Evolutionary conservation across 92 coral and sea anemone genomes (phyloP), one percentile per base, ranked within the genome.

Genomic region (Zoanthus sansibaricus): DNA sequence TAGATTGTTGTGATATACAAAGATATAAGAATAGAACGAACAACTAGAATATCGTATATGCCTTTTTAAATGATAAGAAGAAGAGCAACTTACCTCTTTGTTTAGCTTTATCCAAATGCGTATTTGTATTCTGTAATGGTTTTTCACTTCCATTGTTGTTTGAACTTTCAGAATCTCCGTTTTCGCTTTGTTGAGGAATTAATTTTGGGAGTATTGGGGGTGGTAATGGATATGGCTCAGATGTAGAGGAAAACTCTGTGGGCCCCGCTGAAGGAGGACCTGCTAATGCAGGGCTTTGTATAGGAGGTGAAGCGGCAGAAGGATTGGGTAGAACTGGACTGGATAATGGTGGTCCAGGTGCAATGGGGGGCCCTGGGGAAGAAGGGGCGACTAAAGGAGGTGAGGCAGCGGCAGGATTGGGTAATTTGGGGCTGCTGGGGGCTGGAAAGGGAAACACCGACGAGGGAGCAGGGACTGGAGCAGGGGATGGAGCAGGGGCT

Each of bases 171-270:
- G 55, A 49, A 49, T 7, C 69, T 62, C n/a, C 30, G 69, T 18
- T 62, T 62, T 33, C 82, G 64, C 66, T 76, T 44, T 71, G 71
- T 58, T 59, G 16, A 46, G 84, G 73, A 44, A 79, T 14, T 72
- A 79, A 7, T 3, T 79, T 79, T n/a, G 84, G 84, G 5, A 79
- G 84, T 7, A 11, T 4, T 42, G 72, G 84, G 10, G 84, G 84
- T 18, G 73, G 72, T 17, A 64, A 69, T 15, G 74, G 5, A 69
- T 3, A 69, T 11, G 74, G 31, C 2, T 5, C 12, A 11, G 74
- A 9, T 7, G 42, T 66, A 14, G 16, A 4, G n/a, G 78, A 45
- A 9, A 15, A 3, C 69, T 62, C 69, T 52, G 37, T n/a, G 30
- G 83, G 71, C 11, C 71, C 83, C 49, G 32, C 32, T n/a, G 79